phyloP scores from a whole-genome alignment of 2,797 vertebrate species.

The Siniperca obscura region DNA sequence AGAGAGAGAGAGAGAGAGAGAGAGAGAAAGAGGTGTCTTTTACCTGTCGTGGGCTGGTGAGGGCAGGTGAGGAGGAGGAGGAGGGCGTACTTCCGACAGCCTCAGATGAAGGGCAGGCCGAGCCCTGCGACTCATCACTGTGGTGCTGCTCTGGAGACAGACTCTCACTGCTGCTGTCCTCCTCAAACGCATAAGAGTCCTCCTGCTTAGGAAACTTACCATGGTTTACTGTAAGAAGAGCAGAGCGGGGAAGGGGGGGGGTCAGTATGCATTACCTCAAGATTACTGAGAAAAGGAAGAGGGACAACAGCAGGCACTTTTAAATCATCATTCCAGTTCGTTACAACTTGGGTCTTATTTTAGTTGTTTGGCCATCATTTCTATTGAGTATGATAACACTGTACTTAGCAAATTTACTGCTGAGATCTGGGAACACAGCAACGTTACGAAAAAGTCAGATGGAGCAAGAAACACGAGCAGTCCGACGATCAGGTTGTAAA shows the following conservation, averaged over 20 bases:
- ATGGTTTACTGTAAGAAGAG: slow-evolving; percentile 85
- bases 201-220: slow-evolving; percentile 90
- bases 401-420: too few species aligned
- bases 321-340: background rate
- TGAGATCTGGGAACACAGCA: background rate
- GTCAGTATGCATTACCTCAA: slow-evolving; percentile 8
- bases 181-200: slow-evolving; percentile 95
- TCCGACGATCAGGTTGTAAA: background rate
- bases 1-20: too few species aligned
- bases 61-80: slow-evolving; percentile 78
- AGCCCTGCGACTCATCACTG: slow-evolving; percentile 90
- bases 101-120: slow-evolving; percentile 82
- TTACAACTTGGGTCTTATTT: background rate
- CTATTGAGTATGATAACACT: background rate
- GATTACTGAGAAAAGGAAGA: slow-evolving; percentile 7
- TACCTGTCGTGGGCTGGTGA: slow-evolving; percentile 86
- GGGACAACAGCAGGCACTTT: background rate
- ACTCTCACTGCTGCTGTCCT: slow-evolving; percentile 96
- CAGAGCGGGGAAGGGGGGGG: slow-evolving; percentile 19
- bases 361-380: background rate
- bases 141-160: slow-evolving; percentile 92
- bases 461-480: background rate
- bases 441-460: background rate
- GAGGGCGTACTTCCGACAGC: slow-evolving; percentile 80
- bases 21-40: background rate